Conservation (phyloP, 2,888 invertebrate genomes). For the Protodeltote pygarga region DNA sequence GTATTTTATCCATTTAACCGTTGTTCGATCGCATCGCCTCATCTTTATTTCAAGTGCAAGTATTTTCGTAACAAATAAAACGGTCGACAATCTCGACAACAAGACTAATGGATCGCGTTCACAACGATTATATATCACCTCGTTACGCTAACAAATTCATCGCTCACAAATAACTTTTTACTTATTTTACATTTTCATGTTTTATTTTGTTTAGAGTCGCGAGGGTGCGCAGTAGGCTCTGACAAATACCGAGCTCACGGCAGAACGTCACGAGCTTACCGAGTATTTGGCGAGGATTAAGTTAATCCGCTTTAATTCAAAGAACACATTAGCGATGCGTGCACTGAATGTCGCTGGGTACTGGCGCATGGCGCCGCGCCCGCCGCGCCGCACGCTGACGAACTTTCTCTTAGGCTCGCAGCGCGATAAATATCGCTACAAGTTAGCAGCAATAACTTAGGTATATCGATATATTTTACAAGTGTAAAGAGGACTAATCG, state of each 20-base stretch:
- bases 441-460: slow-evolving; percentile 44
- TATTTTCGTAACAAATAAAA: slow-evolving; percentile 66
- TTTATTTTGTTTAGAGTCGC: slow-evolving; percentile 56
- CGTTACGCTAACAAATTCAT: slow-evolving; percentile 59
- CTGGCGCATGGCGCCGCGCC: too few species aligned
- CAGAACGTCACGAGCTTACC: slow-evolving; percentile 13
- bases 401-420: slow-evolving; percentile 9
- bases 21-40: slow-evolving; percentile 8
- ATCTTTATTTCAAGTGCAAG: slow-evolving; percentile 26
- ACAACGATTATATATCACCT: slow-evolving; percentile 60
- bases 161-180: slow-evolving; percentile 58
- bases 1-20: slow-evolving; percentile 8
- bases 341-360: neutral
- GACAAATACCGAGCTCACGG: slow-evolving; percentile 1
- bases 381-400: neutral
- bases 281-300: slow-evolving; percentile 19
- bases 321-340: slow-evolving; percentile 2
- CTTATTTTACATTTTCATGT: slow-evolving; percentile 42
- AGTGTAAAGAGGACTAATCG: slow-evolving; percentile 41
- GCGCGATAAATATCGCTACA: slow-evolving; percentile 23
- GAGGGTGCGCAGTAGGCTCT: too few species aligned
- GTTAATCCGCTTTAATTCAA: slow-evolving; percentile 20
- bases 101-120: slow-evolving; percentile 67
- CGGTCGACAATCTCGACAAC: slow-evolving; percentile 60
- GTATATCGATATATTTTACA: slow-evolving; percentile 40